phyloP scores from a whole-genome alignment of 2,888 invertebrate species.

The Ellobium chinense region DNA sequence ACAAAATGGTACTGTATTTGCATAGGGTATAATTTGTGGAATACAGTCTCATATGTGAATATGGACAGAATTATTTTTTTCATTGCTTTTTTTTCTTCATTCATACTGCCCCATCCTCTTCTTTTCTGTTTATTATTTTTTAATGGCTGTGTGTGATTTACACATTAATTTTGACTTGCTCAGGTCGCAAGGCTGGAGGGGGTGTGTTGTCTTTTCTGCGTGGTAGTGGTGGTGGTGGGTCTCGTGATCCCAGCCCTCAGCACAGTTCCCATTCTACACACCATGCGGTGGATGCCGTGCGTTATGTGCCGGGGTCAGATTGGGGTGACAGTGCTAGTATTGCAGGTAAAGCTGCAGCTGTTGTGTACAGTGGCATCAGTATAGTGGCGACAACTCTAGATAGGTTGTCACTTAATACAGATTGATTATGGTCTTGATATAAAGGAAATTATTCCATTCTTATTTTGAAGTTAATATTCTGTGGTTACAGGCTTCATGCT shows the following conservation, averaged over 20 bases:
- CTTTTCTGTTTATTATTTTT: neutral
- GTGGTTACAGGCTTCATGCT: no score
- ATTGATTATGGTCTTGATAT: no score
- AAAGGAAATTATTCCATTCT: no score
- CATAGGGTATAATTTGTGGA: no score
- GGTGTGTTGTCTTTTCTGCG: conserved; percentile 73
- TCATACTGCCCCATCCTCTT: no score
- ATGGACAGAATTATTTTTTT: neutral
- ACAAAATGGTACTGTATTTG: no score
- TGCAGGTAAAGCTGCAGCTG: conserved; percentile 50
- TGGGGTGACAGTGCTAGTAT: conserved; percentile 49
- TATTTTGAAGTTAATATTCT: no score
- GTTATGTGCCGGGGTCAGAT: conserved; percentile 68
- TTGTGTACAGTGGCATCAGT: no score
- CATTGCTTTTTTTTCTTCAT: neutral
- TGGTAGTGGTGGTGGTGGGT: conserved; percentile 33
- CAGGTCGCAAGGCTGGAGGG: conserved; percentile 55
- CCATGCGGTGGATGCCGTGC: conserved; percentile 63
- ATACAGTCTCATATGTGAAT: no score
- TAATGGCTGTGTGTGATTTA: neutral
- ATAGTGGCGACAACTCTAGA: no score
- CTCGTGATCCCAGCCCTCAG: conserved; percentile 63
- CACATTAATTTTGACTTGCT: neutral
- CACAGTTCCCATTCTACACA: conserved; percentile 46
- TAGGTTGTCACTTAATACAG: no score